Base-by-base conservation (phyloP, 2,888 invertebrate species). In the Cosmorhoe ocellata region DNA sequence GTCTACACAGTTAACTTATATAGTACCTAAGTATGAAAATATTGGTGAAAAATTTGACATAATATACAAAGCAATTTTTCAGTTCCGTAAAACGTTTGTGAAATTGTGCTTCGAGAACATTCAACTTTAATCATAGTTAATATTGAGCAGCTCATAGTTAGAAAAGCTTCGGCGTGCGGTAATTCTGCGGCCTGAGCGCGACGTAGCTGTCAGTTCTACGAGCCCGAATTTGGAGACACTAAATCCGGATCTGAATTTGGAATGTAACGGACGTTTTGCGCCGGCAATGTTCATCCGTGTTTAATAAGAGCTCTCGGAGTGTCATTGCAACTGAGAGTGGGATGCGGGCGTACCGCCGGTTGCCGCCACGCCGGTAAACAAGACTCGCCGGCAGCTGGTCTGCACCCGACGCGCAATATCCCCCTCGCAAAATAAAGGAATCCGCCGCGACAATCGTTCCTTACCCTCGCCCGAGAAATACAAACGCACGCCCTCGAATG, bases 321-420 rank as follows among this genome's bases (percentile, higher is more conserved):
- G 71, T 63, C 67, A 67, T 71, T 70, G 75, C 71, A 74, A 66
- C 57, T 65, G 64, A 64, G 65, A 71, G 70, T 68, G 69, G 64
- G 71, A 79, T 78, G 76, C 83, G 76, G 79, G 76, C 67, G 70
- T 70, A 76, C 71, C 68, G 68, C 61, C 63, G 59, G 67, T 66
- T 68, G 59, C 63, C 60, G 69, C 65, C 67, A 64, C 60, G 67
- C 69, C 82, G 81, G 86, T 83, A 86, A 84, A 87, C 84, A 86
- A 74, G 70, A 73, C 70, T 74, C 74, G 66, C 72, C 78, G 77
- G 75, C 82, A 81, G 80, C 83, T 82, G 85, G 80, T 73, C 88
- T 88, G 90, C 84, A 79, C 69, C 71, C 84, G 89, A 88, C 90
- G 89, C 83, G 89, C 88, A 90, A 90, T 90, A 89, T 89, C 86